These are phyloP conservation scores for Trachelus tabidus DNA, from an alignment of 2,888 invertebrate genomes.

Conservation along the genomic window DNA sequence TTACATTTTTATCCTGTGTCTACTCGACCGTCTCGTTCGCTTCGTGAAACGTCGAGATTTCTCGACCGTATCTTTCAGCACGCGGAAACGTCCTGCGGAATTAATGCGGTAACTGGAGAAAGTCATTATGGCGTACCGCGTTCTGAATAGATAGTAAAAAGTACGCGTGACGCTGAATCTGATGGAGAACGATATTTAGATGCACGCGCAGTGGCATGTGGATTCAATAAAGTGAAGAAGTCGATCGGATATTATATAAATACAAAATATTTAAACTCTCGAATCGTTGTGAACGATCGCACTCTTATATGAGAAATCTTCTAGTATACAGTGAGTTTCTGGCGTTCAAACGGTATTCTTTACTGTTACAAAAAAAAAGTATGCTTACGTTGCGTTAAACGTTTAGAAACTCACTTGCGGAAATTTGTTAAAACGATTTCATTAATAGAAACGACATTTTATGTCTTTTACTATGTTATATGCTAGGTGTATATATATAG, in stretches of 20 bases:
- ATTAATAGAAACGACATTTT: slow-evolving; percentile 31
- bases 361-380: neutral
- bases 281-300: neutral
- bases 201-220: neutral
- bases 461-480: slow-evolving; percentile 16
- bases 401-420: neutral
- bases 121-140: neutral
- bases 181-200: neutral
- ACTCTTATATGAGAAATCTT: neutral
- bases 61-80: neutral
- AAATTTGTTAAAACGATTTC: slow-evolving; percentile 22
- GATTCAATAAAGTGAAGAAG: neutral
- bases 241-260: neutral
- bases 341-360: neutral
- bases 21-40: neutral
- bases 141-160: neutral
- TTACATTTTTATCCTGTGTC: neutral
- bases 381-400: neutral
- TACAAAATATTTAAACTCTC: neutral
- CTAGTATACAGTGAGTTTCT: neutral
- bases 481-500: neutral
- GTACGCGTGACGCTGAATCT: neutral
- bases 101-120: neutral
- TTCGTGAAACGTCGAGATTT: neutral
- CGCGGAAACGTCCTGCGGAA: neutral